Base-by-base conservation (phyloP, 1,140 invertebrate genomes). In the Chironomus striatipennis region DNA sequence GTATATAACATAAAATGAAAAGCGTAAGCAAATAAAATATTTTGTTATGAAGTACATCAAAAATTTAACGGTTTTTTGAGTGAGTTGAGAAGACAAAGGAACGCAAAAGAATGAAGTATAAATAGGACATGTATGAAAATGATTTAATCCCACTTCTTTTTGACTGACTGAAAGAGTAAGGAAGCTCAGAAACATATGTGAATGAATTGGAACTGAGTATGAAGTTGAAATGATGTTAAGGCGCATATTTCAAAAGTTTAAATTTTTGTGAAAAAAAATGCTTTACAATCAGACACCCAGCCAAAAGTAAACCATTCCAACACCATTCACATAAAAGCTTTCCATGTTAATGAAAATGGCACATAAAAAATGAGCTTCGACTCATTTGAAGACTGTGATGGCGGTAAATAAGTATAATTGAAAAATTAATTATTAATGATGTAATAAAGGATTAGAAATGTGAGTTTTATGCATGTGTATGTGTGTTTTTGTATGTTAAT, bases 381-480 rank as follows among this genome's bases (percentile, higher is more conserved):
- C 24, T 34, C 24, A 34, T 34, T 34, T 34, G 5, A 34, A 34
- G 24, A 34, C 24, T 34, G 43, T 3, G 43, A 47, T 15, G 43
- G 43, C 43, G 43, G 43, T 15, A 47, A 47, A 47, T 47, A 47
- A 47, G 43, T 47, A 47, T 47, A 47, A 47, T 47, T 47, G 43
- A 47, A 47, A 47, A 47, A 47, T 47, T 47, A 47, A 47, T 47
- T 47, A 47, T 47, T 47, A 47, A 47, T 47, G 43, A 47, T 47
- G 43, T 15, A 47, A 47, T 47, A 47, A 47, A 47, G 43, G 43
- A 47, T 47, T 47, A 47, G 43, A 47, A 47, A 47, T 47, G 43
- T 47, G 43, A 47, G 43, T 47, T 2, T 5, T 34, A 34, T 34
- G 24, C 24, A 34, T 47, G 43, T 47, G 43, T 47, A 47, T 47